Evolutionary conservation across 2,888 invertebrate genomes (phyloP), one percentile per base, ranked within the genome.

Genomic region (Eupsilia transversa): DNA sequence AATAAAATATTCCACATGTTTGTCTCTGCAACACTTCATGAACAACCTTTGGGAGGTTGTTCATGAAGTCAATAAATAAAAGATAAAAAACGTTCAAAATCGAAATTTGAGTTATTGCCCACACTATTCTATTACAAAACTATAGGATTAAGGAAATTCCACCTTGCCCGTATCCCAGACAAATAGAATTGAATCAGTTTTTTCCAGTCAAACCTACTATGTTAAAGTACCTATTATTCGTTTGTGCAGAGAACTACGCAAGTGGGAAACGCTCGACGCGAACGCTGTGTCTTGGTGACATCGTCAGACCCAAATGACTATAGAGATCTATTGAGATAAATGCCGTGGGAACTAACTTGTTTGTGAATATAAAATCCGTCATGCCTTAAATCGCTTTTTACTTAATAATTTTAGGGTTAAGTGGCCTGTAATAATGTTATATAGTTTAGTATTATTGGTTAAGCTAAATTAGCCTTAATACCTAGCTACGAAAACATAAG

Each of bases 261-360:
- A 64, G 54, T 46, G 54, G 61, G 23, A 69, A 68, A 38, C 33
- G 46, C 38, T 9, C n/a, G n/a, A n/a, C n/a, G n/a, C n/a, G n/a
- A n/a, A n/a, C n/a, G 3, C 27, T 49, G 30, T 54, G 49, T 72
- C 65, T 72, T 65, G 38, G 59, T 20, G 60, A 65, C 77, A 80
- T 81, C 72, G 38, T 43, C 60, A 54, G 46, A 46, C 46, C 64
- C 65, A 72, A 80, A 77, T 81, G 33, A 72, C 43, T 27, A 63
- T 54, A 30, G 17, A 66, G 71, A 76, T 76, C 57, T 38, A 17
- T 33, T 35, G 33, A 65, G 81, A 80, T 79, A 59, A 80, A 67
- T 77, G 20, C 46, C 72, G 68, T 80, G 80, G 68, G 82, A 81
- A 80, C 43, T 57, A 60, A 57, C 56, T 81, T 60, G 68, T 69